Percentiles rank a stretch among this genome's conserved stretches.
phyloP scores from a whole-genome alignment of 2,113 vertebrate genomes.

The Odobenus rosmarus region DNA sequence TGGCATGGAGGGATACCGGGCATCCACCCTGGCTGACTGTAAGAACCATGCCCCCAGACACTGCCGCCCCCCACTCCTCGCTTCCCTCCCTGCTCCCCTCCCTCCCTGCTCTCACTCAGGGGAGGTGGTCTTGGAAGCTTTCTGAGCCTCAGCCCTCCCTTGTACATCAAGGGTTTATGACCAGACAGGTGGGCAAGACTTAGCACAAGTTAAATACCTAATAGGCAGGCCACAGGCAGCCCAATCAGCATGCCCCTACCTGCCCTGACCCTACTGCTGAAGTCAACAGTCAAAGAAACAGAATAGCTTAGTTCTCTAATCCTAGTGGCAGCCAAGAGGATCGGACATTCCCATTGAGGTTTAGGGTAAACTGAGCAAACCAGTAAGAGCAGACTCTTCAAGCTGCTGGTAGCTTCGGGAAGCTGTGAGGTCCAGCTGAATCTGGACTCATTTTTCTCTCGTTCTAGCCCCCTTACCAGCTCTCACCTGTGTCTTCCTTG shows the following conservation, averaged over 20 bases:
- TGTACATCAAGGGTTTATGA: neutral
- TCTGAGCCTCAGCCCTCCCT: neutral
- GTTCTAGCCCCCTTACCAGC: neutral
- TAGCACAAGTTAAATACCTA: neutral
- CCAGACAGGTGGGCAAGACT: neutral
- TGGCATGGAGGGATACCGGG: slow-evolving; percentile 83
- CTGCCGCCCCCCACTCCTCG: neutral
- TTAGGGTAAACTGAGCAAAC: neutral
- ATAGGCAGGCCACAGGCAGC: neutral
- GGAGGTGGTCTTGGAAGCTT: neutral
- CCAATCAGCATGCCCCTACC: neutral
- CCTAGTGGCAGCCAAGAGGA: no score
- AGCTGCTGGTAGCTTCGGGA: neutral
- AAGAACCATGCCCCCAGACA: slow-evolving; percentile 48
- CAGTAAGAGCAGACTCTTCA: no score
- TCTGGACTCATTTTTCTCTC: neutral
- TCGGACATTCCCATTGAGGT: neutral
- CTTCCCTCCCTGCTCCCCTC: neutral
- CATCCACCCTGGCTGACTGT: slow-evolving; percentile 85
- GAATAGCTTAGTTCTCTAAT: no score
- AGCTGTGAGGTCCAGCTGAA: neutral
- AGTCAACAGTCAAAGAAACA: neutral
- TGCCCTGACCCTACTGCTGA: neutral
- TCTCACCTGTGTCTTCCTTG: neutral
- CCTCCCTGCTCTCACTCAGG: neutral